Base-by-base conservation (phyloP, 2,888 invertebrate species). In the Cephalotes varians region DNA sequence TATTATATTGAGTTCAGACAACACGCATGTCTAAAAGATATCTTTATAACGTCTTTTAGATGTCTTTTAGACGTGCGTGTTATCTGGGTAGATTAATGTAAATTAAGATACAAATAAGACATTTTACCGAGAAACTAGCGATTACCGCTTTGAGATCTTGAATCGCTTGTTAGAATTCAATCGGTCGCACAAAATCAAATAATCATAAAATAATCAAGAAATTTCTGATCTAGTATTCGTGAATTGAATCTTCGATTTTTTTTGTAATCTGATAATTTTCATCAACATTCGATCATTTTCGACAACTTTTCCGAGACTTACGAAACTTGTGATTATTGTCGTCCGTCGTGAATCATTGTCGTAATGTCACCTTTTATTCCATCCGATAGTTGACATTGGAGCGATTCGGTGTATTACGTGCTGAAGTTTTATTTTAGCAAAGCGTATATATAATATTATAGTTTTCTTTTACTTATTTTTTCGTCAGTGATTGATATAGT, bases 131-230 rank as follows among this genome's bases (percentile, higher is more conserved):
- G 25, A 34, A 64, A 37, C 9, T 1, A 31, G 28, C 3, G 15
- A 25, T 40, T 40, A 64, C 49, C 58, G 28, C 37, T 81, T 84
- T 84, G 73, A n/a, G 28, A 49, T 15, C 65, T 85, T 72, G 69
- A n/a, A 58, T n/a, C 28, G 44, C 44, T 77, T 54, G 34, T 84
- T 34, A 62, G 10, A 77, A 85, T 47, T 62, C 47, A 76, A 77
- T 25, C 60, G n/a, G n/a, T 31, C 49, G 7, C 7, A 58, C 51
- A 47, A 67, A 58, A 83, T 79, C 25, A 51, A 86, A 77, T 58
- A 81, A 83, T 85, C 81, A 51, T 77, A 81, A 84, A 86, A 58
- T 72, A 79, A 89, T 83, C 73, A 25, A 40, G 79, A 85, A 89
- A 85, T 85, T 51, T 21, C 77, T 60, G 84, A 86, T 88, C 82